A percentile compares a stretch with the other conserved stretches of the same genome.
Conservation (phyloP, 2,113 vertebrate species). For the Fulmarus glacialis region DNA sequence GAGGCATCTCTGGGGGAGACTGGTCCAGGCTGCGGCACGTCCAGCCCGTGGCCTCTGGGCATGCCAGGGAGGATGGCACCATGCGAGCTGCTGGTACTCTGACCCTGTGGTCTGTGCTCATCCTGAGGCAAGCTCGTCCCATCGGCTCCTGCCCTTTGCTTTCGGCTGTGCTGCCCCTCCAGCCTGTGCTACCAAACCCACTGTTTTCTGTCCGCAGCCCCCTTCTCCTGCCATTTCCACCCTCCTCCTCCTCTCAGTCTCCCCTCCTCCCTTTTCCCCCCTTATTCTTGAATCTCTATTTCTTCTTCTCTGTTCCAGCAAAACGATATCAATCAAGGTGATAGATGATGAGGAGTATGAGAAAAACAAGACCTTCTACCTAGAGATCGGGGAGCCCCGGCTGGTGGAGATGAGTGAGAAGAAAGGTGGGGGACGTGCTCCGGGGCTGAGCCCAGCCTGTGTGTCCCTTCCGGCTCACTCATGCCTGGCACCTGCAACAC, state of each 20-base stretch:
- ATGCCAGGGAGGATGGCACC: not conserved
- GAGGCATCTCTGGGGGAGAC: not conserved
- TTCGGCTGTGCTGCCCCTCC: not conserved
- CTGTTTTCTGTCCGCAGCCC: not conserved
- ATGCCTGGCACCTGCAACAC: conserved; percentile 72
- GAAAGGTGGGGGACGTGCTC: conserved; percentile 91
- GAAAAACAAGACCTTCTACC: conserved; percentile 99
- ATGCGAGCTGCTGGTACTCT: not conserved
- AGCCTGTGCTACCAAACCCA: not conserved
- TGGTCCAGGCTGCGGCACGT: not conserved
- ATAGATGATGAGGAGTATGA: conserved; percentile 99
- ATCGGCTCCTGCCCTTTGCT: not conserved
- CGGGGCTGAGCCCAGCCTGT: conserved; percentile 69
- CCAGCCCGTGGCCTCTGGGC: not conserved
- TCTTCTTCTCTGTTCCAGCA: conserved; percentile 91
- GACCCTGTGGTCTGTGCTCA: not conserved
- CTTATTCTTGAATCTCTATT: conserved; percentile 70
- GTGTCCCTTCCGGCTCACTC: conserved; percentile 77
- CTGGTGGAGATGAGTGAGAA: conserved; percentile 98
- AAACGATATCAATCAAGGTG: conserved; percentile 94
- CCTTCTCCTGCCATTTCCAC: conserved; percentile 25
- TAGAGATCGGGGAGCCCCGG: conserved; percentile 92
- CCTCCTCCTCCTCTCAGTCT: conserved; percentile 26
- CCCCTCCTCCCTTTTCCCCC: conserved; percentile 39
- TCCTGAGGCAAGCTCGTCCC: not conserved